Evolutionary conservation across 2,888 invertebrate species (phyloP).

Genomic region (Eupithecia vulgata): DNA sequence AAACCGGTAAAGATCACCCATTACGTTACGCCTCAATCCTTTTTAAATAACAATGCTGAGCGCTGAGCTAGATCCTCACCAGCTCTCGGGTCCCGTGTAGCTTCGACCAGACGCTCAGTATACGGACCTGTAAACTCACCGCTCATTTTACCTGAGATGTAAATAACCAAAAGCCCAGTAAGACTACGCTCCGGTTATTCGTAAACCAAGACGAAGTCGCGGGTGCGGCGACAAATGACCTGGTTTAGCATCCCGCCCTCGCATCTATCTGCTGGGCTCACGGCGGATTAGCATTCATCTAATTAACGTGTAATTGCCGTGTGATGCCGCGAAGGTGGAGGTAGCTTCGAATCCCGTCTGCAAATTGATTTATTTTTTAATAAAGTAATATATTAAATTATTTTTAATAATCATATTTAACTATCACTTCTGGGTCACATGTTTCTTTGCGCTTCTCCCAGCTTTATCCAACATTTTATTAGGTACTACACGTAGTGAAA

Average conservation of each 20-base stretch:
- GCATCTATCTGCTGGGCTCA: constrained; percentile 1
- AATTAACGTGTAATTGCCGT: neutral
- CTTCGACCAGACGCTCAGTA: neutral
- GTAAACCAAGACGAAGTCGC: constrained; percentile 2
- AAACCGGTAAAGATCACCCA: too few species aligned
- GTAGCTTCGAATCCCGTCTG: neutral
- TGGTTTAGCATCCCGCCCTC: neutral
- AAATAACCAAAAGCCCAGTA: constrained; percentile 6
- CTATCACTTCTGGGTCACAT: neutral
- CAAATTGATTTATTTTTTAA: neutral
- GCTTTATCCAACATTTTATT: neutral
- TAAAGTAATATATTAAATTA: too few species aligned
- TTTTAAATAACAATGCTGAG: too few species aligned
- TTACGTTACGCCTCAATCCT: too few species aligned
- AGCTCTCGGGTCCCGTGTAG: too few species aligned
- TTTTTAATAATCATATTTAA: neutral
- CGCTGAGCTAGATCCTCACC: too few species aligned
- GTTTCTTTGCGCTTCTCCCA: neutral
- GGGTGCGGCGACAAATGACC: constrained; percentile 6
- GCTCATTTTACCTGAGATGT: neutral
- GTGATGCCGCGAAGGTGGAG: neutral
- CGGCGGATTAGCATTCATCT: neutral
- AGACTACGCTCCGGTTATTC: constrained; percentile 1
- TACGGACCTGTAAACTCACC: neutral
- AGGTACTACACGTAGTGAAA: too few species aligned